Conservation (phyloP, 1,140 invertebrate genomes). For the Meloidogyne floridensis region DNA sequence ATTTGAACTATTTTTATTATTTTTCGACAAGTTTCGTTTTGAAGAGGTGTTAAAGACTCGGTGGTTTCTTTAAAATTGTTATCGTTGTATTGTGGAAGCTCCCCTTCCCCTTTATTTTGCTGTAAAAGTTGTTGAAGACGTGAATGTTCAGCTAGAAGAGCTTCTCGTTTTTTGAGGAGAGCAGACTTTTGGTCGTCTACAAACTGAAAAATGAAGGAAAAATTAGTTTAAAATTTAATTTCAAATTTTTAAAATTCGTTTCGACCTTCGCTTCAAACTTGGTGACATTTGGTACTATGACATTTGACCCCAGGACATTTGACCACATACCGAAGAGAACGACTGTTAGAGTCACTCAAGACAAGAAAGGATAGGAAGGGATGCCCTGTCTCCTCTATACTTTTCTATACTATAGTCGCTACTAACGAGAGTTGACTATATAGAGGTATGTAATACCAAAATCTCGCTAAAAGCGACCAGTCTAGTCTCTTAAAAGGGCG, state of each 20-base stretch:
- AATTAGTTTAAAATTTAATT: background rate
- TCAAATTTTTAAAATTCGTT: background rate
- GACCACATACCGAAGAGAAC: no score
- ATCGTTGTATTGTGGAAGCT: background rate
- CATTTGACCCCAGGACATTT: background rate
- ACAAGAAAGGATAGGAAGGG: no score
- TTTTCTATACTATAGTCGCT: no score
- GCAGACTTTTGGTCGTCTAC: constrained; percentile 18
- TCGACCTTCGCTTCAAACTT: background rate
- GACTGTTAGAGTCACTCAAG: no score
- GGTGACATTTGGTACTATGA: no score
- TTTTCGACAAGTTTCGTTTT: background rate
- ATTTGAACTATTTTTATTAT: background rate
- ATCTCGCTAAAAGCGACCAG: no score
- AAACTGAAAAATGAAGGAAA: constrained; percentile 18
- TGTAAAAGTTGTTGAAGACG: constrained; percentile 4
- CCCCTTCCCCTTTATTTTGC: background rate
- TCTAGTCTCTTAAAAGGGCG: no score
- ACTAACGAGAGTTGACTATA: no score
- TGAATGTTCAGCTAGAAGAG: constrained; percentile 22
- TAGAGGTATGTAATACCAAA: no score
- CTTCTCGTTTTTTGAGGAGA: constrained; percentile 11
- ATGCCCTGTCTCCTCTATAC: no score
- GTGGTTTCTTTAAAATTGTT: background rate
- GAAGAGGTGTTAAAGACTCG: no score